Percentiles rank a stretch among this genome's conserved stretches.
These are phyloP conservation scores for Brachirus orientalis DNA, from an alignment of 2,113 vertebrate genomes.

Conservation along the genomic window DNA sequence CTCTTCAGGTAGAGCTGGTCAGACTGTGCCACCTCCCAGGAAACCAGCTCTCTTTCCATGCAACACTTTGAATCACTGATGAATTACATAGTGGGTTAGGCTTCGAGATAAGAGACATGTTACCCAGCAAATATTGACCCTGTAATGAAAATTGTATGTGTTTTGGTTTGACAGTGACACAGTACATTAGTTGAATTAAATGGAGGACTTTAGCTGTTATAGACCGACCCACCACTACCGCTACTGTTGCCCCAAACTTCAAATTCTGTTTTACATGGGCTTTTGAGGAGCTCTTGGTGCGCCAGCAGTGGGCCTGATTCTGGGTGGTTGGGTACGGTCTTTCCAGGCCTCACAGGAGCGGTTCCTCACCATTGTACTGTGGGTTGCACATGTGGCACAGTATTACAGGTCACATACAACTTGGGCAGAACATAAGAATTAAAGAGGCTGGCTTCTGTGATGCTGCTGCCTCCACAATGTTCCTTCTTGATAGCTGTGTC, in stretches of 20 bases:
- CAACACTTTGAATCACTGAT: slow-evolving; percentile 7
- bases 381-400: slow-evolving; percentile 95
- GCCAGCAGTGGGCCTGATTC: slow-evolving; percentile 90
- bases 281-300: slow-evolving; percentile 87
- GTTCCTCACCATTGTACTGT: slow-evolving; percentile 96
- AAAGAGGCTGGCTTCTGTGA: too few species aligned
- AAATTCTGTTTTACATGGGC: slow-evolving; percentile 82
- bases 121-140: slow-evolving; percentile 24
- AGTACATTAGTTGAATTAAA: neutral
- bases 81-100: neutral
- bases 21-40: slow-evolving; percentile 16
- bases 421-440: slow-evolving; percentile 93
- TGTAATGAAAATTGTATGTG: neutral
- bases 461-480: too few species aligned
- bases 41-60: slow-evolving; percentile 1
- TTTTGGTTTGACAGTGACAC: neutral
- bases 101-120: neutral
- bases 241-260: too few species aligned
- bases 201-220: too few species aligned
- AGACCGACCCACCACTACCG: too few species aligned
- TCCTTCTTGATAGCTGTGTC: too few species aligned
- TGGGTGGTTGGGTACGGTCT: slow-evolving; percentile 92
- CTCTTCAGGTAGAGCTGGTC: slow-evolving; percentile 40
- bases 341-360: slow-evolving; percentile 93
- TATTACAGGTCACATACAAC: slow-evolving; percentile 96